phyloP scores from a whole-genome alignment of 2,113 vertebrate species.

The Strix aluco region DNA sequence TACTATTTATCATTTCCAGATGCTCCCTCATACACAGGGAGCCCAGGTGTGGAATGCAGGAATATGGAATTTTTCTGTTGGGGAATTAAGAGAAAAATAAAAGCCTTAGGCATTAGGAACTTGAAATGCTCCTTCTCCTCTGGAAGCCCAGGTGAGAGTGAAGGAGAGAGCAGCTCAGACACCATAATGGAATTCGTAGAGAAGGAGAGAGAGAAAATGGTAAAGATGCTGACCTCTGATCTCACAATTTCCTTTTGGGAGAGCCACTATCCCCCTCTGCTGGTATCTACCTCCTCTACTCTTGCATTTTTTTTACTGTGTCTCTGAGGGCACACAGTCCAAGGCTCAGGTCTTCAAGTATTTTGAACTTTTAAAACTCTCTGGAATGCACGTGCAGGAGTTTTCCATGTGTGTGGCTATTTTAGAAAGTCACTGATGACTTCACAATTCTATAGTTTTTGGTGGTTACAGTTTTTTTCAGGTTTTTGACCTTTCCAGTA shows the following conservation, averaged over 20 bases:
- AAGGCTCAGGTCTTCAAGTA: neutral
- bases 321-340: neutral
- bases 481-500: neutral
- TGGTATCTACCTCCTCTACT: neutral
- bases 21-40: neutral
- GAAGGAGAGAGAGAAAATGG: neutral
- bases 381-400: neutral
- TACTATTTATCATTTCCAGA: neutral
- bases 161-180: neutral
- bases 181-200: neutral
- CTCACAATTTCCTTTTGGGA: neutral
- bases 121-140: neutral
- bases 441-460: neutral
- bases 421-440: neutral
- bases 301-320: neutral
- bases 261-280: constrained; percentile 28
- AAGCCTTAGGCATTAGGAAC: neutral
- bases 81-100: neutral
- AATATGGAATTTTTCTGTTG: neutral
- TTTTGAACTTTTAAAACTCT: neutral
- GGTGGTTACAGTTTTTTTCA: neutral
- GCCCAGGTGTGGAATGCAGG: neutral
- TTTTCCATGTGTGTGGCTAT: neutral
- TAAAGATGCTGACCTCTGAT: constrained; percentile 8
- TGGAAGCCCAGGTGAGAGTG: neutral